Conservation (phyloP, 2,888 invertebrate genomes). For the Pseudoips prasinana region DNA sequence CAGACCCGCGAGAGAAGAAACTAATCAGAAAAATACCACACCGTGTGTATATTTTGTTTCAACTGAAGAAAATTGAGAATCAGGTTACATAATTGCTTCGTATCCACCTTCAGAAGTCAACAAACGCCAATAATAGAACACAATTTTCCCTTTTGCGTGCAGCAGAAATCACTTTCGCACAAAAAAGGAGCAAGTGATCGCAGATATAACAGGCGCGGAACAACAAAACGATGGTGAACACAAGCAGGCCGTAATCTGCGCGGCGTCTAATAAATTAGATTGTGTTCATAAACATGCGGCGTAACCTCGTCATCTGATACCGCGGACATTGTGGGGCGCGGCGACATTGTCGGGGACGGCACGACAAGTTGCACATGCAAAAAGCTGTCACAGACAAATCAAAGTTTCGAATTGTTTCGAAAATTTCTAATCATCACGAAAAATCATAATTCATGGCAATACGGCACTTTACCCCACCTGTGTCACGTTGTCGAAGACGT, state of each 20-base stretch:
- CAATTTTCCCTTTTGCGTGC: conserved; percentile 28
- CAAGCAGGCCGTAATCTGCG: conserved; percentile 43
- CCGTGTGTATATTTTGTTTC: too few relatives aligned
- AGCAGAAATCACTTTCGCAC: conserved; percentile 28
- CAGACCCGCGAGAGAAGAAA: too few relatives aligned
- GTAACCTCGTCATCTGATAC: conserved; percentile 65
- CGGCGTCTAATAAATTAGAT: conserved; percentile 67
- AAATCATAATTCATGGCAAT: too few relatives aligned
- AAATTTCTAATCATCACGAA: too few relatives aligned
- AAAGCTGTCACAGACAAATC: too few relatives aligned
- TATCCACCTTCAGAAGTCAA: not conserved
- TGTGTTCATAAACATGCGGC: conserved; percentile 62
- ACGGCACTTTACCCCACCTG: too few relatives aligned
- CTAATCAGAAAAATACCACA: too few relatives aligned
- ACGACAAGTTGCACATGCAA: too few relatives aligned
- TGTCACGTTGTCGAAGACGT: too few relatives aligned
- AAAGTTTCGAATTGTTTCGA: too few relatives aligned
- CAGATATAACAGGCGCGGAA: conserved; percentile 26
- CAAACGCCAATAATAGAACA: conserved; percentile 20
- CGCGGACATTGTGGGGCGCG: conserved; percentile 48
- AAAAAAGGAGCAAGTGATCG: conserved; percentile 28
- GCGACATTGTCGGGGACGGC: conserved; percentile 26
- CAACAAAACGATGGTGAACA: conserved; percentile 42
- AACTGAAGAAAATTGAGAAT: too few relatives aligned
- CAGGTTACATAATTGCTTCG: too few relatives aligned